A percentile compares a stretch with the other conserved stretches of the same genome.
phyloP scores from a whole-genome alignment of 2,797 vertebrate genomes.

The Coluber constrictor region DNA sequence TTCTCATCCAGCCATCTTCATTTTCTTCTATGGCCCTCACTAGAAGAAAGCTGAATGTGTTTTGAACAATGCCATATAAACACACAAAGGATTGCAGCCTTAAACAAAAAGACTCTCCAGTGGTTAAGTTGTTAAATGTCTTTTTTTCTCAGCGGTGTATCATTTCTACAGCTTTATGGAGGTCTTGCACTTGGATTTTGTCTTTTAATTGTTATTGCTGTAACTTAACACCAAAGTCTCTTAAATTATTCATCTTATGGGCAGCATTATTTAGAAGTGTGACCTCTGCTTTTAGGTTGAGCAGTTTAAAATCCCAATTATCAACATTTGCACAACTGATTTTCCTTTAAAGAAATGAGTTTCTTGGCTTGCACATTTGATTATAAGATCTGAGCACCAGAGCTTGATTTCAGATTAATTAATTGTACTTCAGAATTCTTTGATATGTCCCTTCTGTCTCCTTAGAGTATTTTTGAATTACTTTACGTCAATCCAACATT shows the following conservation, averaged over 20 bases:
- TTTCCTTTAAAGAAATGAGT: neutral
- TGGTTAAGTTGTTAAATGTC: neutral
- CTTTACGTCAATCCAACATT: neutral
- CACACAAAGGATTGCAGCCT: neutral
- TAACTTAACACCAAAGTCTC: neutral
- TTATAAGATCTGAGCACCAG: neutral
- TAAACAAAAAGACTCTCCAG: neutral
- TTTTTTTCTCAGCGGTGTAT: neutral
- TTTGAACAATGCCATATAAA: neutral
- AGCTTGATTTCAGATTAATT: neutral
- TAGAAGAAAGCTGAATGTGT: neutral
- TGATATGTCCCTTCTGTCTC: neutral
- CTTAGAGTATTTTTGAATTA: neutral
- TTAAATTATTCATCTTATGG: conserved; percentile 15
- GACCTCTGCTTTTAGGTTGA: conserved; percentile 4
- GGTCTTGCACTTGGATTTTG: neutral
- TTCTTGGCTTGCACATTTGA: neutral
- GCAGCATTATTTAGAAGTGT: neutral
- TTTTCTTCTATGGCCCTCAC: neutral
- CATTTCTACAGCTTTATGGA: neutral
- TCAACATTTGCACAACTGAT: neutral
- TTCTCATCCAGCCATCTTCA: neutral
- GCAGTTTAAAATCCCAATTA: neutral
- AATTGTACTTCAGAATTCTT: neutral
- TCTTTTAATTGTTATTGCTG: conserved; percentile 3